Conservation (phyloP, 2,797 vertebrate genomes). For the Okamejei kenojei region DNA sequence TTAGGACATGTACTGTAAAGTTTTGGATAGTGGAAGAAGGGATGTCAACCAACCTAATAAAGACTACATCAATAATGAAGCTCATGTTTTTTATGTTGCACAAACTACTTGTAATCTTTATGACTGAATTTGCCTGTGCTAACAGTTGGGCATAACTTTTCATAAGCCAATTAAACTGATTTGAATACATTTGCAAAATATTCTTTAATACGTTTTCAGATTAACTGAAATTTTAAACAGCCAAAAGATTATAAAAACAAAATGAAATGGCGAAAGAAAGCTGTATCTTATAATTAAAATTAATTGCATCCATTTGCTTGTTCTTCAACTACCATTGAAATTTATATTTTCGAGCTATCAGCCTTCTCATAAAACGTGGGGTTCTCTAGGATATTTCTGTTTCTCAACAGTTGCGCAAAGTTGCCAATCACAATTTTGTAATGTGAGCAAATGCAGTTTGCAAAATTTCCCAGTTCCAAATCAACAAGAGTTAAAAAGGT, state of each 20-base stretch:
- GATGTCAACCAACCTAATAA: background rate
- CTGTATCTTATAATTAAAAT: background rate
- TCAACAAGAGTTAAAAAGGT: background rate
- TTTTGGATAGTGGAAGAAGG: no score
- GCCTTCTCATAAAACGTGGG: background rate
- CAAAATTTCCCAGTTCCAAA: background rate
- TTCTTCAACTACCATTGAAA: background rate
- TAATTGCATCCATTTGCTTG: background rate
- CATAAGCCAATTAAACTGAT: background rate
- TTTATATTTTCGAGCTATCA: background rate
- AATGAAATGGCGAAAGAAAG: background rate
- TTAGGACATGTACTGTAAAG: no score
- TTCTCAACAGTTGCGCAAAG: background rate
- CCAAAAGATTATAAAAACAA: background rate
- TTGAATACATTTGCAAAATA: background rate
- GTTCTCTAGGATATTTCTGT: background rate
- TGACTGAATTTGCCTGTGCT: background rate
- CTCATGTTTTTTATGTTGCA: background rate
- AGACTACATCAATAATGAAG: background rate
- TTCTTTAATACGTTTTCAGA: background rate
- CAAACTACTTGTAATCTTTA: background rate
- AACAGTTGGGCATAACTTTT: background rate
- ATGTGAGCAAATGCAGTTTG: background rate
- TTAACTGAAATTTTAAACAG: background rate
- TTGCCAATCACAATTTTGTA: background rate